Evolutionary conservation across 2,888 invertebrate genomes (phyloP), one percentile per base, ranked within the genome.

Genomic region (Acleris emargana): DNA sequence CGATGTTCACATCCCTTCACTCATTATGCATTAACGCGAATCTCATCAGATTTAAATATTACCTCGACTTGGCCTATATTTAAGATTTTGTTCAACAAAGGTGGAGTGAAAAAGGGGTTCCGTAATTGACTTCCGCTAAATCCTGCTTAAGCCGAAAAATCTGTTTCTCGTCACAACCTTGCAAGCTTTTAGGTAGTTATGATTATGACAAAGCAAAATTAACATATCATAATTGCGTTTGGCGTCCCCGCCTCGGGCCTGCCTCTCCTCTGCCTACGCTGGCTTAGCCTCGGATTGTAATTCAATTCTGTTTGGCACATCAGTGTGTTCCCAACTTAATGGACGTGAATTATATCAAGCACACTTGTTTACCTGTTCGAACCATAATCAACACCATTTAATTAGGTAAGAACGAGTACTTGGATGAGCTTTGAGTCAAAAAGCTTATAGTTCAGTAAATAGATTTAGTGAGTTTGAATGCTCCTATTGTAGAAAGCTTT

Each of bases 221-320:
- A 82, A 80, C 82, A 82, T 84, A 81, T 75, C 69, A 72, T 80
- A 83, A 83, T 84, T 80, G 75, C 72, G 76, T 82, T 81, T 78
- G 74, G 71, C 75, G 76, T 76, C 76, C 75, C 78, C 72, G 76
- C 76, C 75, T 76, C 72, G 76, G 81, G 82, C 86, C 80, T 78
- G 78, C 74, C 80, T 78, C 78, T 77, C 77, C 77, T 80, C 77
- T 73, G 76, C 79, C 76, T 76, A 79, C 79, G 75, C 75, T 66
- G 64, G 72, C 72, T 76, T 74, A 69, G 73, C 69, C 72, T 70
- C 66, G 71, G 78, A 77, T 82, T 81, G 76, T 82, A 78, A 84
- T 82, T 82, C 72, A 83, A 85, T 86, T 82, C 80, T 62, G 69
- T 68, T 75, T 71, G 75, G 72, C 73, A 76, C 73, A 70, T 71